A percentile compares a stretch with the other conserved stretches of the same genome.
Conservation (phyloP, 1,140 invertebrate genomes). For the Lethocerus indicus region DNA sequence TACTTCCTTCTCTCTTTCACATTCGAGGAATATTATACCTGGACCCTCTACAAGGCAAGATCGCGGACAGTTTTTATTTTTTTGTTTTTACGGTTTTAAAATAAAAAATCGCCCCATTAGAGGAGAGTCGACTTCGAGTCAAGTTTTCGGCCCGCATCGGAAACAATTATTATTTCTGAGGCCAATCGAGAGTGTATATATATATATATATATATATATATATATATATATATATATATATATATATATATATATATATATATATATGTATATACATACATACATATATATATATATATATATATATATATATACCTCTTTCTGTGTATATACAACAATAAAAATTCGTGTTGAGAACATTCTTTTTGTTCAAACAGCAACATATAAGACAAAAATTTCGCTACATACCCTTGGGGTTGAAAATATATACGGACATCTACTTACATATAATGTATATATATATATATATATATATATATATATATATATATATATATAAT, state of each 20-base stretch:
- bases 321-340: conserved; percentile 1
- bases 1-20: too few species aligned
- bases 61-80: too few species aligned
- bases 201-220: not conserved
- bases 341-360: not conserved
- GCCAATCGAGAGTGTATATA: not conserved
- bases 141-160: too few species aligned
- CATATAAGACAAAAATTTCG: too few species aligned
- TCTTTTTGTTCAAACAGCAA: too few species aligned
- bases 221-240: not conserved
- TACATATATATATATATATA: not conserved
- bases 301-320: not conserved
- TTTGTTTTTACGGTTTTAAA: too few species aligned
- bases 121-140: too few species aligned
- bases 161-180: not conserved
- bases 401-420: too few species aligned
- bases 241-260: conserved; percentile 2
- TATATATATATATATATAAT: conserved; percentile 4
- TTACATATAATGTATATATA: not conserved
- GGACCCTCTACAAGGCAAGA: too few species aligned
- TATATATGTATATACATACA: conserved; percentile 3
- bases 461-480: not conserved
- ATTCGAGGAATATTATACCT: too few species aligned
- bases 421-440: not conserved
- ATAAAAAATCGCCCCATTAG: too few species aligned